A percentile compares a stretch with the other conserved stretches of the same genome.
Evolutionary conservation across 1,140 invertebrate species (phyloP).

Genomic region (Heliconius melpomene): DNA sequence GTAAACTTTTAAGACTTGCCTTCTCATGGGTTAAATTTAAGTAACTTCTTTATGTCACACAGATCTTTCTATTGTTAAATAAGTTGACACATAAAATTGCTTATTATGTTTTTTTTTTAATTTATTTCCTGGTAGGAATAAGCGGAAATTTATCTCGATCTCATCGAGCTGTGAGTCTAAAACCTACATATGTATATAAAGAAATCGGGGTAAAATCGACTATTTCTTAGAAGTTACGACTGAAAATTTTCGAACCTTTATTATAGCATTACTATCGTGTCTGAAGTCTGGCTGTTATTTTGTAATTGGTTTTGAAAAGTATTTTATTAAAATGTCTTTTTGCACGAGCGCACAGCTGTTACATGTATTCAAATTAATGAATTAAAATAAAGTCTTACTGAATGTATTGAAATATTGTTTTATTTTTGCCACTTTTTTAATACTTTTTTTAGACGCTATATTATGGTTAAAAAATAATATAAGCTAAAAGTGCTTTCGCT

Average conservation of each 20-base stretch:
- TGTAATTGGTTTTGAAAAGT: conserved; percentile 63
- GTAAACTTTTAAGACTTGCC: too few species aligned
- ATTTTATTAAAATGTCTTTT: conserved; percentile 38
- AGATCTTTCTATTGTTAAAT: neutral
- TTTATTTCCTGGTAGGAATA: conserved; percentile 20
- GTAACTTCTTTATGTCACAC: neutral
- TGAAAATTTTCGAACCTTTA: conserved; percentile 75
- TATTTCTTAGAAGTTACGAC: conserved; percentile 56
- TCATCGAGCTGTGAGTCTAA: conserved; percentile 38
- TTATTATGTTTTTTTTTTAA: neutral
- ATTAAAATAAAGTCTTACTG: conserved; percentile 32
- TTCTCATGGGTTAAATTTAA: neutral
- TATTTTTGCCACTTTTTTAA: neutral
- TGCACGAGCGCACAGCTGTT: conserved; percentile 33
- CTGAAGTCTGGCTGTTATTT: conserved; percentile 72
- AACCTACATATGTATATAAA: conserved; percentile 18
- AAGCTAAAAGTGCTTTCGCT: too few species aligned
- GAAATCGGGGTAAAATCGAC: conserved; percentile 40
- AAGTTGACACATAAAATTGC: neutral
- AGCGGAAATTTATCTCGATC: conserved; percentile 34
- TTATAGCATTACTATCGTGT: conserved; percentile 64
- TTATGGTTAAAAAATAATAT: too few species aligned
- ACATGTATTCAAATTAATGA: conserved; percentile 31
- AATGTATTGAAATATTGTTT: conserved; percentile 2
- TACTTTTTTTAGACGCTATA: too few species aligned